phyloP scores from a whole-genome alignment of 2,888 invertebrate genomes.

The Heteromyza rotundicornis region DNA sequence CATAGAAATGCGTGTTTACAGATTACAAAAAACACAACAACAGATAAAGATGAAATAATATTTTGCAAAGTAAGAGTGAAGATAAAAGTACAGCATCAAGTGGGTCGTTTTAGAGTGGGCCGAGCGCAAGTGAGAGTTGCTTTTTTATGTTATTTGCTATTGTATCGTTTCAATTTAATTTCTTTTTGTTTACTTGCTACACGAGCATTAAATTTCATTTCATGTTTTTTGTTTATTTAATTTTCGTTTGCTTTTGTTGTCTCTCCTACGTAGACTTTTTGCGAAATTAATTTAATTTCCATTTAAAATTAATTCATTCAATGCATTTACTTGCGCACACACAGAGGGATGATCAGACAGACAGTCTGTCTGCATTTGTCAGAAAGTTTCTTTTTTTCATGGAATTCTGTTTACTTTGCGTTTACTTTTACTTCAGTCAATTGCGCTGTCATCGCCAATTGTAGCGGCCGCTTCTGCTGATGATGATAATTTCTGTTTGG shows the following conservation, averaged over 20 bases:
- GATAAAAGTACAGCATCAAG: no score
- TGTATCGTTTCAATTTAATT: no score
- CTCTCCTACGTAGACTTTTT: background rate
- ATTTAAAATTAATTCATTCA: conserved; percentile 1
- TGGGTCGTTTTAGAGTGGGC: no score
- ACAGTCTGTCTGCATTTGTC: no score
- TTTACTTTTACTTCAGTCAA: conserved; percentile 5
- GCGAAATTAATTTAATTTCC: background rate
- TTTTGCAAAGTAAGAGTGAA: no score
- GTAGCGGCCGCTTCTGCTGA: conserved; percentile 14
- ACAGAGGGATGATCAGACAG: background rate
- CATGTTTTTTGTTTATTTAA: no score
- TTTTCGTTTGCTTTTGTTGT: background rate
- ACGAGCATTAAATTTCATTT: no score
- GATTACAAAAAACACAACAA: background rate
- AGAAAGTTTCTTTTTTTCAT: conserved; percentile 7
- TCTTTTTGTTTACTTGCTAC: no score
- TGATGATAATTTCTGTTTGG: conserved; percentile 15
- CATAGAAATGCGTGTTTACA: background rate
- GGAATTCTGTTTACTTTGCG: background rate
- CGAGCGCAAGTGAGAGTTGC: no score
- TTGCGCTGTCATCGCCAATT: conserved; percentile 7
- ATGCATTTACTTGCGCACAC: background rate
- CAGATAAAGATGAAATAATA: no score
- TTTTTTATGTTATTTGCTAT: no score